Base-by-base conservation (phyloP, 35 echinoderm and acorn worm species). In the Heliocidaris erythrogramma region DNA sequence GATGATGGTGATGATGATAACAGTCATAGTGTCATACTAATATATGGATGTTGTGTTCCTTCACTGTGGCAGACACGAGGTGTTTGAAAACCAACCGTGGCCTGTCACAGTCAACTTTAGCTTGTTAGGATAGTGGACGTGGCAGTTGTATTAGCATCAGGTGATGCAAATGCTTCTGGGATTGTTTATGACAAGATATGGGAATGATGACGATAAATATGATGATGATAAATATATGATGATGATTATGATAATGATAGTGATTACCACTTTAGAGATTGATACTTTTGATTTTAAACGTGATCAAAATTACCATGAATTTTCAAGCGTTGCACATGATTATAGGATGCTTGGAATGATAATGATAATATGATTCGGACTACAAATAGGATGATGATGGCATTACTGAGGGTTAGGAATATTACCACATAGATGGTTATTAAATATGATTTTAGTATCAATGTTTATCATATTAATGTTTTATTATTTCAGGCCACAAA, bases 1-100 rank as follows among this genome's bases (percentile, higher is more conserved):
- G 87, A 89, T 89, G 87, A 89, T 89, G 29, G 47, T 89, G 87
- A 89, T 89, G 87, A 89, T 89, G 87, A 89, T 89, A 89, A 48
- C 87, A 89, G 87, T 89, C 31, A 78, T 7, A 27, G 21, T 78
- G 65, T 78, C 65, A 78, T 78, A 78, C 27, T 21, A 78, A 78
- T 78, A 78, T 78, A 78, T 78, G 65, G 18, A 78, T 78, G 65
- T 78, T 78, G 65, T 78, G 65, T 78, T 78, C 65, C 65, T 78
- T 8, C 27, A 24, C 27, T 18, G 65, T 78, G 27, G 65, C 65
- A 21, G 65, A 27, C 27, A 27, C 65, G 27, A 78, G 27, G 65
- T 78, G 65, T 78, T 78, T 78, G 65, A 78, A 78, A 18, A 78
- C 21, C 65, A 56, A 8, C 65, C 27, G 17, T 78, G 21, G 65